A percentile compares a stretch with the other conserved stretches of the same genome.
Evolutionary conservation across 2,113 vertebrate genomes (phyloP).

Genomic region (Neotragus pygmaeus): DNA sequence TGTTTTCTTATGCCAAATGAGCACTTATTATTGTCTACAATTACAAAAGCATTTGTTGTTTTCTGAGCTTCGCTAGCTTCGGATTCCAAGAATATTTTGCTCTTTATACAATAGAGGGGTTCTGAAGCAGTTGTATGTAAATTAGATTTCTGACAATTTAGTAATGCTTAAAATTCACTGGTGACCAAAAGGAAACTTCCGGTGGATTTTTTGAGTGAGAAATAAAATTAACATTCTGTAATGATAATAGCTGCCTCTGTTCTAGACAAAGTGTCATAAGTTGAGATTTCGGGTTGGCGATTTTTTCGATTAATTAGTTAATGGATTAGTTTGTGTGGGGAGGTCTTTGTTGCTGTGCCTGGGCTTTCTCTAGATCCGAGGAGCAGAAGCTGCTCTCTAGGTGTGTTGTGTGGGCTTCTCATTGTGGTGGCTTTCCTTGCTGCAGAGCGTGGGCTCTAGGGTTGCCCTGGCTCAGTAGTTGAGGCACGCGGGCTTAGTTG

Average conservation of each 20-base stretch:
- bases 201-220: not conserved
- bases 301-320: not conserved
- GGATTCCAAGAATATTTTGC: constrained; percentile 14
- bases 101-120: not conserved
- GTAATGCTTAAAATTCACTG: constrained; percentile 12
- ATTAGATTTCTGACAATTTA: constrained; percentile 16
- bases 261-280: not conserved
- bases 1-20: constrained; percentile 42
- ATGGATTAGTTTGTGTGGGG: too few species aligned
- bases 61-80: constrained; percentile 11
- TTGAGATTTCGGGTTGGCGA: not conserved
- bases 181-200: not conserved
- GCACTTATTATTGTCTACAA: constrained; percentile 20
- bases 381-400: too few species aligned
- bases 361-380: too few species aligned
- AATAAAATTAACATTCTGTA: not conserved
- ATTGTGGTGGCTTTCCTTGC: too few species aligned
- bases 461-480: too few species aligned
- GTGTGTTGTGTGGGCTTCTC: too few species aligned
- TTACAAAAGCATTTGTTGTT: constrained; percentile 45
- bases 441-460: too few species aligned
- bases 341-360: too few species aligned
- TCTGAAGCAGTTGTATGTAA: not conserved
- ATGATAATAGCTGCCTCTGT: not conserved
- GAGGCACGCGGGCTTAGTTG: too few species aligned